These are phyloP conservation scores for Corythornis cristatus DNA, from an alignment of 2,113 vertebrate species.

Conservation along the genomic window DNA sequence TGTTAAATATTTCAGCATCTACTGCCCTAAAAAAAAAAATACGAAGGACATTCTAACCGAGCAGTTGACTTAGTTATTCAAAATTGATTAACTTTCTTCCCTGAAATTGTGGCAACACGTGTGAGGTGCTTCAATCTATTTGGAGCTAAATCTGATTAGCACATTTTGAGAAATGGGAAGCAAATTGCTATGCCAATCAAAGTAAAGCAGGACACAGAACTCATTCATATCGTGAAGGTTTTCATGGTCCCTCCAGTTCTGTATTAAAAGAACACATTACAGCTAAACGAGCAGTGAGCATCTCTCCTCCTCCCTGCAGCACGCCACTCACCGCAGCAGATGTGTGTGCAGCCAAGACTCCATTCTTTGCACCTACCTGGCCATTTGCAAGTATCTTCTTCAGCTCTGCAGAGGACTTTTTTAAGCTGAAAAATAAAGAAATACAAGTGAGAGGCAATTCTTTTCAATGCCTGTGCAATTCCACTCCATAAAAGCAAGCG, in stretches of 20 bases:
- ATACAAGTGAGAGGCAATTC: not conserved
- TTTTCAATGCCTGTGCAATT: not conserved
- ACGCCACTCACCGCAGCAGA: not conserved
- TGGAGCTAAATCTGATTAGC: constrained; percentile 68
- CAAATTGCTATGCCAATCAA: constrained; percentile 78
- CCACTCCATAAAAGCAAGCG: accelerated
- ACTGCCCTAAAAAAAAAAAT: not conserved
- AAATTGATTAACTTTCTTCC: constrained; percentile 72
- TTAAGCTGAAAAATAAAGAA: constrained; percentile 79
- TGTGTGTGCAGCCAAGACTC: not conserved
- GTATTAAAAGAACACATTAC: constrained; percentile 27
- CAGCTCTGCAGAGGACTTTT: constrained; percentile 96
- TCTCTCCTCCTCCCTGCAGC: not conserved
- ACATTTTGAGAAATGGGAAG: constrained; percentile 66
- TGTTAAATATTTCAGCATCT: not conserved
- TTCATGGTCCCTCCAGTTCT: not conserved
- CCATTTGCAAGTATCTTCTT: constrained; percentile 96
- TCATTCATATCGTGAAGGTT: constrained; percentile 57
- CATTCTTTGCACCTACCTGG: constrained; percentile 81
- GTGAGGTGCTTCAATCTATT: constrained; percentile 59
- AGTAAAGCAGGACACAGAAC: constrained; percentile 53
- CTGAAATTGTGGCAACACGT: constrained; percentile 44
- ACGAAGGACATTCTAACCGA: not conserved
- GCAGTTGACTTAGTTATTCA: constrained; percentile 60
- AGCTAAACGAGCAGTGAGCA: not conserved